Evolutionary conservation across 2,888 invertebrate species (phyloP).

Genomic region (Galerucella pusilla): DNA sequence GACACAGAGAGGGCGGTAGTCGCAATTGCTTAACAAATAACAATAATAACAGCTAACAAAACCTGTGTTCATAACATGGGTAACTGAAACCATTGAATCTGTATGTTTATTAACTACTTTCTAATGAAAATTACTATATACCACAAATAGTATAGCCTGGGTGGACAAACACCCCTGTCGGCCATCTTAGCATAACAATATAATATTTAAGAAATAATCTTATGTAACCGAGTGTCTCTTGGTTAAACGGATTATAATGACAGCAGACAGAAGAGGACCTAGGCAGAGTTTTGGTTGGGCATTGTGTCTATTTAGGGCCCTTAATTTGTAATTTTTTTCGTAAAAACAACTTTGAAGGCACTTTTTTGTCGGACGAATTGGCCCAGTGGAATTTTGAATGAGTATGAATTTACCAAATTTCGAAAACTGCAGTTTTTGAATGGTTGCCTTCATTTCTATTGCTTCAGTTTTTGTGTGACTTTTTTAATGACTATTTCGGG

Average conservation of each 20-base stretch:
- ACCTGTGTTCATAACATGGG: constrained; percentile 63
- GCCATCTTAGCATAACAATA: constrained; percentile 67
- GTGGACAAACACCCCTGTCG: constrained; percentile 56
- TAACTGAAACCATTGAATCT: constrained; percentile 67
- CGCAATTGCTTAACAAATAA: constrained; percentile 62
- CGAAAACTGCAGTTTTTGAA: constrained; percentile 66
- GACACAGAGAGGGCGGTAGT: constrained; percentile 45
- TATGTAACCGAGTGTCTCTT: constrained; percentile 68
- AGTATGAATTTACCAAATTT: constrained; percentile 63
- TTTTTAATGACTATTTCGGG: constrained; percentile 75
- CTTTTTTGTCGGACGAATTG: constrained; percentile 95
- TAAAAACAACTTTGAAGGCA: constrained; percentile 95
- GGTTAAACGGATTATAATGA: constrained; percentile 61
- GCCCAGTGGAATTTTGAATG: constrained; percentile 84
- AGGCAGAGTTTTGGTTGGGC: constrained; percentile 73
- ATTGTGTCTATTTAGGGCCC: constrained; percentile 90
- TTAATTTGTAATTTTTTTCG: constrained; percentile 81
- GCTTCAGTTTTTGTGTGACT: constrained; percentile 79
- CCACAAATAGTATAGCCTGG: constrained; percentile 66
- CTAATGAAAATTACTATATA: constrained; percentile 68
- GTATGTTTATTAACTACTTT: constrained; percentile 66
- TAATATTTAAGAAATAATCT: constrained; percentile 68
- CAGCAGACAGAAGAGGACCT: constrained; percentile 60
- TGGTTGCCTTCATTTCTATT: constrained; percentile 85
- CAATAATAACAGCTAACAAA: constrained; percentile 66